Percentiles rank a stretch among this genome's conserved stretches.
Conservation (phyloP, 2,888 invertebrate species). For the Nysson spinosus region DNA sequence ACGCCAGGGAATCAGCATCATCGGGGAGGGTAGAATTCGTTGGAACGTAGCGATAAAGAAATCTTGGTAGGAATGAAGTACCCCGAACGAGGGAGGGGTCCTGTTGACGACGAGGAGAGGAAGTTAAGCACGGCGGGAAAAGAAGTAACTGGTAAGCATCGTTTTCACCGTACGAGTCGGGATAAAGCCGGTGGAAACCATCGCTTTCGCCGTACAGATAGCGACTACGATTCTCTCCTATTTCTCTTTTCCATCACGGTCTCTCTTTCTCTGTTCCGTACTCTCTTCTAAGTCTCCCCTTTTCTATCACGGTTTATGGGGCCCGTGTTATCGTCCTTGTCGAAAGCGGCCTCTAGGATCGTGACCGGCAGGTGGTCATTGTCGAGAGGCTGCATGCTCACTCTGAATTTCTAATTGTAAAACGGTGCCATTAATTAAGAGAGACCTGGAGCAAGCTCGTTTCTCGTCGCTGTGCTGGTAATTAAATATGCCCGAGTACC, state of each 20-base stretch:
- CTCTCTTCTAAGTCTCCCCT: slow-evolving; percentile 6
- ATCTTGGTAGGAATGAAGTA: too few species aligned
- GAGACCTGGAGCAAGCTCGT: too few species aligned
- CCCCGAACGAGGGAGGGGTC: too few species aligned
- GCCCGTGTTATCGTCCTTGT: slow-evolving; percentile 53
- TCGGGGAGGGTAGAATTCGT: too few species aligned
- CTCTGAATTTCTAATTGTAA: slow-evolving; percentile 58
- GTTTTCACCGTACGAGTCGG: slow-evolving; percentile 54
- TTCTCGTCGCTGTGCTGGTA: too few species aligned
- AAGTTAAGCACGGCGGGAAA: slow-evolving; percentile 1
- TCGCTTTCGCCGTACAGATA: slow-evolving; percentile 55
- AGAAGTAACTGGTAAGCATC: slow-evolving; percentile 28
- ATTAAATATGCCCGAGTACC: background rate
- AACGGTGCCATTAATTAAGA: slow-evolving; percentile 49
- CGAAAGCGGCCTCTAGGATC: slow-evolving; percentile 53
- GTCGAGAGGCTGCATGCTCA: slow-evolving; percentile 36
- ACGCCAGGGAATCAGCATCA: background rate
- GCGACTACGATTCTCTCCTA: slow-evolving; percentile 32
- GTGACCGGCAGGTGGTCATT: slow-evolving; percentile 60
- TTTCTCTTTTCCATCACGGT: slow-evolving; percentile 36
- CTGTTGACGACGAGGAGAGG: background rate
- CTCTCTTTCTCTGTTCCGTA: slow-evolving; percentile 9
- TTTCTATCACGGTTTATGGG: background rate
- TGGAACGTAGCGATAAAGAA: too few species aligned
- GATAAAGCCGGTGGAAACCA: slow-evolving; percentile 45